phyloP scores from a whole-genome alignment of 2,113 vertebrate species.

The Perca flavescens region DNA sequence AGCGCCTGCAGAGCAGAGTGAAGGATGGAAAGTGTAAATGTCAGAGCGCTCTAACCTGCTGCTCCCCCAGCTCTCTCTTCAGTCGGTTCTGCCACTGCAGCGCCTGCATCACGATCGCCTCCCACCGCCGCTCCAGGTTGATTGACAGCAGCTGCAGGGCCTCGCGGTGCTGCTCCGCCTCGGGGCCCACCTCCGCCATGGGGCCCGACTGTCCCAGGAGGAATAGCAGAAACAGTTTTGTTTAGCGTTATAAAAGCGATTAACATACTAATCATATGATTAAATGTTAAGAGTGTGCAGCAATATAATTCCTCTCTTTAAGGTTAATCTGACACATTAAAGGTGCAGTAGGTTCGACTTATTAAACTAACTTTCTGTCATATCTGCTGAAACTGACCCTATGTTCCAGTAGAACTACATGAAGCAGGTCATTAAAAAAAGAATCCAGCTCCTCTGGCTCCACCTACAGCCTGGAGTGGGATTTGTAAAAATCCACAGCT shows the following conservation, averaged over 20 bases:
- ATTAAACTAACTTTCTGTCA: no score
- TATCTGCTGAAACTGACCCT: no score
- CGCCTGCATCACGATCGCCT: constrained; percentile 98
- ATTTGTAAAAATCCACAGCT: no score
- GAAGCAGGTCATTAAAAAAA: no score
- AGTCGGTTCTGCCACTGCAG: constrained; percentile 97
- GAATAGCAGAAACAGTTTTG: neutral
- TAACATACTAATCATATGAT: constrained; percentile 18
- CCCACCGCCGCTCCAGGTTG: constrained; percentile 97
- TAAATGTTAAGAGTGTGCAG: neutral
- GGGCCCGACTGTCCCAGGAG: constrained; percentile 62
- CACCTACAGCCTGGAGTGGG: no score
- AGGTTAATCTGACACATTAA: neutral
- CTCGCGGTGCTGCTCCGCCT: constrained; percentile 88
- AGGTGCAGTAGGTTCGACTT: no score
- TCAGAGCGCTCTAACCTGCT: constrained; percentile 83
- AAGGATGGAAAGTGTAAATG: constrained; percentile 54
- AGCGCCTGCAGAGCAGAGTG: constrained; percentile 46
- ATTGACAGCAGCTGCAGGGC: constrained; percentile 94
- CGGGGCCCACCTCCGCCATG: constrained; percentile 82
- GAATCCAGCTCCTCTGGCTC: no score
- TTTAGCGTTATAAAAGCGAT: constrained; percentile 11
- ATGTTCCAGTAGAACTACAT: no score
- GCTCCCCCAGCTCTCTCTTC: constrained; percentile 86
- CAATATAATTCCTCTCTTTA: neutral